These are phyloP conservation scores for Bufo gargarizans DNA, from an alignment of 2,113 vertebrate genomes.

Conservation along the genomic window DNA sequence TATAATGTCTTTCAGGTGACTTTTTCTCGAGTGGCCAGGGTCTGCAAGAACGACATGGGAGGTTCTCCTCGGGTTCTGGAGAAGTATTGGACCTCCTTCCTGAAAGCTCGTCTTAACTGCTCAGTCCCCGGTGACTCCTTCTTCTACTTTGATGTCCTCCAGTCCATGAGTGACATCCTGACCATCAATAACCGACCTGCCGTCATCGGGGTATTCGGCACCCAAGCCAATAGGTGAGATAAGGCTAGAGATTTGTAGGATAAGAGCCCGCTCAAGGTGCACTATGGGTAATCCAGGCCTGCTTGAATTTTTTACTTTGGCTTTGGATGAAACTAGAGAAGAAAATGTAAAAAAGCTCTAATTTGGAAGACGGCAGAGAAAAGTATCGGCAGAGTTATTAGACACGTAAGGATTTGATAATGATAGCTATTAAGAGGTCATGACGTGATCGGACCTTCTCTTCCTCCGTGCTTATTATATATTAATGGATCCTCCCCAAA, in stretches of 20 bases:
- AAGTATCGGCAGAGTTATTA: neutral
- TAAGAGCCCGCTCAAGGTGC: too few species aligned
- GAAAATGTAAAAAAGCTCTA: neutral
- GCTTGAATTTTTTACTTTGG: too few species aligned
- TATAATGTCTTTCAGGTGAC: constrained; percentile 76
- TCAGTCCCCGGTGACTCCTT: constrained; percentile 86
- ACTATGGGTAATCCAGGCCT: neutral
- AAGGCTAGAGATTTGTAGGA: too few species aligned
- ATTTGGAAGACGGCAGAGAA: neutral
- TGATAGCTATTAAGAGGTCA: neutral
- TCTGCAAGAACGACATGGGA: constrained; percentile 94
- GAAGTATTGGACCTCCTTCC: constrained; percentile 95
- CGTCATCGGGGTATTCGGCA: constrained; percentile 89
- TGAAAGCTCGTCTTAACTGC: constrained; percentile 93
- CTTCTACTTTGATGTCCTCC: constrained; percentile 94
- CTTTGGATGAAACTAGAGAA: neutral
- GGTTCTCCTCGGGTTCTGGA: constrained; percentile 92
- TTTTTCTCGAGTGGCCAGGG: constrained; percentile 90
- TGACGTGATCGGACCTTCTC: neutral
- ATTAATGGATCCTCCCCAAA: constrained; percentile 1
- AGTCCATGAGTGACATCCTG: constrained; percentile 81
- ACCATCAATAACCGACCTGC: constrained; percentile 81
- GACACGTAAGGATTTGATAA: neutral
- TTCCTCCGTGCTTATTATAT: constrained; percentile 3
- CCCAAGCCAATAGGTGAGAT: constrained; percentile 88